These are phyloP conservation scores for Tenthredo distinguenda DNA, from an alignment of 2,888 invertebrate genomes.

Conservation along the genomic window DNA sequence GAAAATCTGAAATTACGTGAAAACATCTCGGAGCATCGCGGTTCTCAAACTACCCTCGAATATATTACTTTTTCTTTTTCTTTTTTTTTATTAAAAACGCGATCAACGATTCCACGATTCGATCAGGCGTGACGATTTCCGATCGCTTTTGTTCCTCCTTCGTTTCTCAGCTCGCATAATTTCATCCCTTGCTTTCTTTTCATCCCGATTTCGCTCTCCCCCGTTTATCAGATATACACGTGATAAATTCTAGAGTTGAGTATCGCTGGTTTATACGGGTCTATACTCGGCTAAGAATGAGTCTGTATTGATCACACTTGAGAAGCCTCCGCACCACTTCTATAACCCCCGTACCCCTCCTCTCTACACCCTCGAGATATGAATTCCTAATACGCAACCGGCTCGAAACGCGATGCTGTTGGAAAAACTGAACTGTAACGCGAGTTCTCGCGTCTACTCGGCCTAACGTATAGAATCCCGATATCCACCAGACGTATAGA, in stretches of 20 bases:
- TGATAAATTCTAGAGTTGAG: slow-evolving; percentile 66
- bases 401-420: slow-evolving; percentile 23
- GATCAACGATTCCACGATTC: too few species aligned
- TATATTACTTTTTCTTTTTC: slow-evolving; percentile 56
- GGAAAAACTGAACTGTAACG: slow-evolving; percentile 25
- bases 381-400: slow-evolving; percentile 73
- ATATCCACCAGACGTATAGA: not conserved
- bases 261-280: slow-evolving; percentile 67
- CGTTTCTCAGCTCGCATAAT: too few species aligned
- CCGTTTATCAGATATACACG: not conserved
- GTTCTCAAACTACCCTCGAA: slow-evolving; percentile 12
- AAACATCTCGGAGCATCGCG: slow-evolving; percentile 60
- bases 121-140: too few species aligned
- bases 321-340: slow-evolving; percentile 63
- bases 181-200: not conserved
- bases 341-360: slow-evolving; percentile 56
- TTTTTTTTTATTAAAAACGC: not conserved
- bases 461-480: slow-evolving; percentile 28
- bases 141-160: too few species aligned
- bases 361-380: slow-evolving; percentile 68
- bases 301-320: slow-evolving; percentile 74
- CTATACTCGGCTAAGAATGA: slow-evolving; percentile 65
- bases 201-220: not conserved
- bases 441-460: slow-evolving; percentile 46
- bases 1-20: slow-evolving; percentile 68